Percentiles rank a stretch among this genome's conserved stretches.
These are phyloP conservation scores for Cantharis rustica DNA, from an alignment of 2,888 invertebrate species.

Conservation along the genomic window DNA sequence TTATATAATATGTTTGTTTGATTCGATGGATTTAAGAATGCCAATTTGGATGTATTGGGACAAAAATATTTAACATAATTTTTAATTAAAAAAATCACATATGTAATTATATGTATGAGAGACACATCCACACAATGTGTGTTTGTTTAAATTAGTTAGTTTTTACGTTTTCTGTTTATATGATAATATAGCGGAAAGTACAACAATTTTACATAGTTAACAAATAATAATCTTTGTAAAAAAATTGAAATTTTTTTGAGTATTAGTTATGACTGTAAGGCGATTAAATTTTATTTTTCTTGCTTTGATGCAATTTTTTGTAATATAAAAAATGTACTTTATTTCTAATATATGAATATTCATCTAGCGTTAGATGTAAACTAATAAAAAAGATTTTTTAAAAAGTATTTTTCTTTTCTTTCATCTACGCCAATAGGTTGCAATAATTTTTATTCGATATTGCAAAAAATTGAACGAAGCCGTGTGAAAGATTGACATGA, in stretches of 20 bases:
- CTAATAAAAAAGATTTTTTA: not conserved
- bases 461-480: too few species aligned
- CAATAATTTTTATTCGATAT: too few species aligned
- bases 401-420: not conserved
- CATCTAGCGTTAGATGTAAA: constrained; percentile 10
- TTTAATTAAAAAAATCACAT: not conserved
- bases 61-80: not conserved
- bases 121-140: not conserved
- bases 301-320: constrained; percentile 5
- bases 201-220: not conserved
- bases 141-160: not conserved
- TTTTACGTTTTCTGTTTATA: constrained; percentile 1
- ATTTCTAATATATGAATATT: constrained; percentile 13
- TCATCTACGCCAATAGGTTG: too few species aligned
- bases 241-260: not conserved
- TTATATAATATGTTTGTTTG: not conserved
- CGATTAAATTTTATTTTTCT: not conserved
- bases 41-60: not conserved
- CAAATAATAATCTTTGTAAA: not conserved
- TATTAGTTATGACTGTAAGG: not conserved
- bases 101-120: not conserved
- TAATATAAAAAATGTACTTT: constrained; percentile 17
- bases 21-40: not conserved
- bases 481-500: too few species aligned
- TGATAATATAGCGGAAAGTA: not conserved